A percentile compares a stretch with the other conserved stretches of the same genome.
These are phyloP conservation scores for Canis aureus DNA, from an alignment of 2,113 vertebrate species.

Conservation along the genomic window DNA sequence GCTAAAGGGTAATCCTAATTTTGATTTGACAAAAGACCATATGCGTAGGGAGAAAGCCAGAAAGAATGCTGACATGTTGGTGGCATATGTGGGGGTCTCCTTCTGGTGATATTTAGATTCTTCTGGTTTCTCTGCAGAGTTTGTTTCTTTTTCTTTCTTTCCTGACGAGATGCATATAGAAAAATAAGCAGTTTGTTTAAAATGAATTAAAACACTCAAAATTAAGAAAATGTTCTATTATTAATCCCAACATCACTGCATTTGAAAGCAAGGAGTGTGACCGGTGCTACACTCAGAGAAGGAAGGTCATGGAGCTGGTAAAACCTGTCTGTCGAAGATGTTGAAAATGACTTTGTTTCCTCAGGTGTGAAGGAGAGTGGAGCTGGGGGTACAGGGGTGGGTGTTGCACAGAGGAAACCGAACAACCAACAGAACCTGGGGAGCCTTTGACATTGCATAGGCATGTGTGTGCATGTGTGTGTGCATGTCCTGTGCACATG, in stretches of 20 bases:
- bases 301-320: background rate
- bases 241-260: background rate
- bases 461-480: rapidly evolving
- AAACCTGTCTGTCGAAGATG: background rate
- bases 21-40: background rate
- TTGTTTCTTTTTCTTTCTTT: background rate
- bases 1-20: background rate
- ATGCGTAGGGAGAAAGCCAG: background rate
- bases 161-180: background rate
- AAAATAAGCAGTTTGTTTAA: background rate
- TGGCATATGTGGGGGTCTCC: too few species aligned
- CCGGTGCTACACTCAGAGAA: background rate
- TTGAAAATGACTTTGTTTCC: background rate
- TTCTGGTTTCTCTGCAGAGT: background rate
- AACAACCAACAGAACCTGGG: background rate
- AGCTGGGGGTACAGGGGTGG: background rate
- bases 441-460: background rate
- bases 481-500: background rate
- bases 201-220: background rate
- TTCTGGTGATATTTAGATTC: background rate
- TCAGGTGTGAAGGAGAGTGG: background rate
- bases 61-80: background rate
- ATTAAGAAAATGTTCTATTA: background rate
- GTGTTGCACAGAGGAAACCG: background rate
- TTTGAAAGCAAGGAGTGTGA: background rate